phyloP scores from a whole-genome alignment of 2,113 vertebrate species.

The Siphamia tubifer region DNA sequence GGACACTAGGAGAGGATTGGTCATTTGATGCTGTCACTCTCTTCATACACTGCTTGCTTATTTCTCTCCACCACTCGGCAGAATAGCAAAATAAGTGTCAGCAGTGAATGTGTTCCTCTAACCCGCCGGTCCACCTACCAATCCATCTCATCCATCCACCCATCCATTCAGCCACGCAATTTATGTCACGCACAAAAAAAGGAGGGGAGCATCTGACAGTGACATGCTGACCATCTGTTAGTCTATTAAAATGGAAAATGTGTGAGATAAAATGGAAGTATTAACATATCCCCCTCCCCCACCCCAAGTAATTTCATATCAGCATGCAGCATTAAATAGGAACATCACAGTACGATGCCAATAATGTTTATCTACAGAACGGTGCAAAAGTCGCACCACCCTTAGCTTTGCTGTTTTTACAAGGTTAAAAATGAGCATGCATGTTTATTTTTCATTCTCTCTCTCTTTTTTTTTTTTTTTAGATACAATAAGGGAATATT shows the following conservation, averaged over 20 bases:
- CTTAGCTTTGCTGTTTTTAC: too few species aligned
- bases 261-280: conserved; percentile 27
- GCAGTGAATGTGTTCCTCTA: conserved; percentile 42
- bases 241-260: conserved; percentile 26
- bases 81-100: conserved; percentile 56
- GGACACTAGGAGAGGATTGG: conserved; percentile 52
- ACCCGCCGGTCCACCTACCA: conserved; percentile 49
- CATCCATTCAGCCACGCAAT: conserved; percentile 30
- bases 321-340: too few species aligned
- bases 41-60: conserved; percentile 50
- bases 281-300: too few species aligned
- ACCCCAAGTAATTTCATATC: too few species aligned
- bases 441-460: too few species aligned
- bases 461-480: too few species aligned
- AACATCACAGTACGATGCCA: too few species aligned
- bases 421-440: too few species aligned
- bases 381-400: too few species aligned
- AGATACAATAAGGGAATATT: too few species aligned
- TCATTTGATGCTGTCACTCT: conserved; percentile 72
- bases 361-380: too few species aligned
- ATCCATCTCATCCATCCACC: conserved; percentile 53
- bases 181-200: conserved; percentile 6
- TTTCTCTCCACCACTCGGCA: conserved; percentile 35
- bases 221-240: conserved; percentile 25
- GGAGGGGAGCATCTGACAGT: conserved; percentile 11